Evolutionary conservation across 2,113 vertebrate species (phyloP), one percentile per base, ranked within the genome.

Genomic region (Phoenicopterus ruber): DNA sequence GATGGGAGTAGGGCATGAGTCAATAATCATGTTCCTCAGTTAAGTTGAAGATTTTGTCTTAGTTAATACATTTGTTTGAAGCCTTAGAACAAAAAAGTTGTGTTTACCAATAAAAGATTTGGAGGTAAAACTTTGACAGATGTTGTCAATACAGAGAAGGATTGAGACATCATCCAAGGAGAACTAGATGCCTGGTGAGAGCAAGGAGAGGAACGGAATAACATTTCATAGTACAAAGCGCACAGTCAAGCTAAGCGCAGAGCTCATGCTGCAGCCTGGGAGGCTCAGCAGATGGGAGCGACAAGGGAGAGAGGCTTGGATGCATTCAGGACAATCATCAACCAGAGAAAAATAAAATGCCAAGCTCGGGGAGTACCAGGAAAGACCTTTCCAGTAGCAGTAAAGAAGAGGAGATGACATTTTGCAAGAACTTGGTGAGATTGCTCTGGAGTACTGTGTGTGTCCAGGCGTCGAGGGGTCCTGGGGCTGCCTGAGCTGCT

Each of bases 171-270:
- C 67, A 70, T 77, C 54, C 6, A 5, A 66, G 59, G 25, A 93
- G 54, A 81, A 81, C 6, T 15, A 80, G 71, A 36, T 70, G 50
- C 71, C 71, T 81, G 67, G 34, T 34, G 72, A 46, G 55, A 62
- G 28, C 59, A 62, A 34, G 28, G 54, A 70, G 59, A 69, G 36
- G 72, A 69, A 61, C 1, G 0, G 55, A 74, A 52, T 54, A 44
- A 11, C 6, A 34, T 94, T 91, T 78, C 67, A 28, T 5, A 36
- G 31, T 26, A 44, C 11, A 32, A 58, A 72, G 7, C 0, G 0
- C 90, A 46, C 0, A 0, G 40, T 44, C 42, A n/a, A 76, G 67
- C 22, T 82, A 22, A 70, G 59, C 1, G 1, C 3, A 11, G 63
- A 49, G 55, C 14, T 82, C 28, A 15, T 29, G 46, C 40, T 58